Base-by-base conservation (phyloP, 2,888 invertebrate genomes). In the Monoplex corrugatus region DNA sequence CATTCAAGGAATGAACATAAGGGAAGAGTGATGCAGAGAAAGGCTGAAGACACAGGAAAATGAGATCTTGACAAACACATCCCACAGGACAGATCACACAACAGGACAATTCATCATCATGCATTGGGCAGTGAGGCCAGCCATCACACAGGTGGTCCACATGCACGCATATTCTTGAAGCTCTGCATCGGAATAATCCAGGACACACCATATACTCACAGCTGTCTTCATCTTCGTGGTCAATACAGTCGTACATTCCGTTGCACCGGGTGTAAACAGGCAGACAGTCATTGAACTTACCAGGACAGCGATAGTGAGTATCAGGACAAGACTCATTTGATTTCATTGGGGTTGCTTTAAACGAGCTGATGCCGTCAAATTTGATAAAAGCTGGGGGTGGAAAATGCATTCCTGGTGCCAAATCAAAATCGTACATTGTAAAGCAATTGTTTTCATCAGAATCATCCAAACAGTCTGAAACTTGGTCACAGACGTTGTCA, bases 121-220 rank as follows among this genome's bases (percentile, higher is more conserved):
- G 75, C 35, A 19, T 10, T 75, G 75, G 75, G 38, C 75, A 75
- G 35, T 75, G 75, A 75, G 35, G 35, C 75, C 75, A 75, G 75
- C 75, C 75, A 75, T 75, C 75, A 75, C 75, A 75, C 35, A 75
- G 75, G 38, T 75, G 75, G 19, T 75, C 75, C 16, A 35, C 75
- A 19, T 75, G 75, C 38, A 75, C 75, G 19, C 75, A 75, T 3
- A 75, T 38, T 75, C 35, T 32, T 35, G 75, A 75, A 75, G 38
- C 8, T 35, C 38, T 35, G 38, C 75, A 75, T 75, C 38, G 35
- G 75, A 38, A 75, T 10, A 75, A 38, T 13, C 75, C 75, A 13
- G 75, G 75, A 5, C 75, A 75, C 38, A 13, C 38, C 19, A 38
- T 23, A 13, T 35, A 38, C 13, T 75, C 75, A 75, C 75, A 75